Evolutionary conservation across 37 sponge, comb jelly and placozoan species (phyloP), one percentile per base, ranked within the genome.

Genomic region (Halichondria panicea): DNA sequence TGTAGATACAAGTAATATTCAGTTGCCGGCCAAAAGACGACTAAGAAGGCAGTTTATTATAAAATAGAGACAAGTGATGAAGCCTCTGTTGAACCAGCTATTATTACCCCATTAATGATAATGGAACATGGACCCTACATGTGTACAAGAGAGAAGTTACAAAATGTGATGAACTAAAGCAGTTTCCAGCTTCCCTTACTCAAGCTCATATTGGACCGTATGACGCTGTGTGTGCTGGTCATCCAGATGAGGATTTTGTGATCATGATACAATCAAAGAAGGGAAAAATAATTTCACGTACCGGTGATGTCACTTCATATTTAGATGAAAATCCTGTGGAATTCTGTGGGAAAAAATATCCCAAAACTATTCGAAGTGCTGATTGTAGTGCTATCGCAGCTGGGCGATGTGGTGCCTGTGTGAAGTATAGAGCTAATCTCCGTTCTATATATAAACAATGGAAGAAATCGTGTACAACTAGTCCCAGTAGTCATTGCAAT

Each of bases 211-310:
- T 42, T 66, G 12, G 71, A 69, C 59, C 5, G n/a, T 1, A 3
- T 18, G 0, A 6, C 9, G 8, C 25, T n/a, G n/a, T 80, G 7
- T 70, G 80, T 36, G n/a, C 70, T 24, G 71, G 80, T 30, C 61
- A 80, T 24, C 80, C 80, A 34, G 80, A 80, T 70, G 21, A 9
- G 5, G 33, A 70, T 11, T 80, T 70, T 69, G 50, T 80, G 19
- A 31, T 30, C 6, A 66, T 78, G 69, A 22, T 39, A 2, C 57
- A 69, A 3, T 35, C 36, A 3, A 43, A 46, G 50, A 80, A 80
- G 41, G 71, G 63, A n/a, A 70, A 68, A 39, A 24, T 66, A 22
- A 5, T 66, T 2, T 53, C 80, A 4, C 19, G 4, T 24, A 41
- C 59, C 58, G 63, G 63, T 38, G 28, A 69, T 41, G 46, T 59